phyloP scores from a whole-genome alignment of 2,888 invertebrate genomes.

The Epinotia brunnichana region DNA sequence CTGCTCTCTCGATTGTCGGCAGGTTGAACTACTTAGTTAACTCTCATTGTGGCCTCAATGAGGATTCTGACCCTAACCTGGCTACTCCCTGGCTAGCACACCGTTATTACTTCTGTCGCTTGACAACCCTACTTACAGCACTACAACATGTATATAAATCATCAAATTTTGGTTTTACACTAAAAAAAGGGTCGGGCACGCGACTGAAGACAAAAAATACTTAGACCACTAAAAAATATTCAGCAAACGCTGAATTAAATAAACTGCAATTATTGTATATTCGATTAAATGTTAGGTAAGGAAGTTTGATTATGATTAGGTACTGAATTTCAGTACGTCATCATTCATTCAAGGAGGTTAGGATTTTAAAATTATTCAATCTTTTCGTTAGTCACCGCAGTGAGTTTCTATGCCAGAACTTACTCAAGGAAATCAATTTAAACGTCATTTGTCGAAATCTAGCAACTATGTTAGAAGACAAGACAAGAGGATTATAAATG shows the following conservation, averaged over 20 bases:
- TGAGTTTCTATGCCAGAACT: background rate
- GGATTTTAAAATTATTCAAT: background rate
- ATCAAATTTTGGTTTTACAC: too few relatives aligned
- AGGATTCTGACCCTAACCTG: background rate
- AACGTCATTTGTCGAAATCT: constrained; percentile 5
- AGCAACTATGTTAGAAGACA: background rate
- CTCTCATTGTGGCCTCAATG: background rate
- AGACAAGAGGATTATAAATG: constrained; percentile 10
- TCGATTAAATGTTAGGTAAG: background rate
- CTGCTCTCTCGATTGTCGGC: background rate
- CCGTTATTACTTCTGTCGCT: background rate
- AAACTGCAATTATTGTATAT: background rate
- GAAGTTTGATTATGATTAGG: too few relatives aligned
- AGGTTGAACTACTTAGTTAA: background rate
- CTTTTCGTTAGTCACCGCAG: background rate
- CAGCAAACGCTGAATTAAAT: background rate
- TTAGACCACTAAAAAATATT: background rate
- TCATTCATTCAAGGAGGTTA: background rate
- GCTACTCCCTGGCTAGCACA: background rate
- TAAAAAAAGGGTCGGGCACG: background rate
- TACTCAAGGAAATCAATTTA: background rate
- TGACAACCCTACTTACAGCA: too few relatives aligned
- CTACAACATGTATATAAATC: too few relatives aligned
- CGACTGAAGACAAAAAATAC: background rate
- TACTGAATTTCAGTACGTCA: background rate